phyloP scores from a whole-genome alignment of 2,113 vertebrate species.

The Polyodon spathula region DNA sequence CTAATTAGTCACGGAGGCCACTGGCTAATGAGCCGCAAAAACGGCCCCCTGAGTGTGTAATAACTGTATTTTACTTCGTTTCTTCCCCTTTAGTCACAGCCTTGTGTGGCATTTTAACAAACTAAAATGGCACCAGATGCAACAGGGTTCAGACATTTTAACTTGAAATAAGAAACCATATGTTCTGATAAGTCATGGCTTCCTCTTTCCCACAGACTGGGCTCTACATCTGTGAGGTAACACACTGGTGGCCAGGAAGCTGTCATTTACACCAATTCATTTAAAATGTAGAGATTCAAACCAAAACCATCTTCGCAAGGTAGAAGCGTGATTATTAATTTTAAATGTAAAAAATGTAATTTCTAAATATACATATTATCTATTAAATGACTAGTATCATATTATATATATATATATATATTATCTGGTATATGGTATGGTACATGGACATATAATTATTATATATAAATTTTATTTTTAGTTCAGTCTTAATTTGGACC shows the following conservation, averaged over 20 bases:
- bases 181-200: conserved; percentile 86
- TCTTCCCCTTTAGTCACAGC: conserved; percentile 93
- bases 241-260: conserved; percentile 39
- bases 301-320: no score
- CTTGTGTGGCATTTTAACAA: conserved; percentile 93
- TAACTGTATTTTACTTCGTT: conserved; percentile 94
- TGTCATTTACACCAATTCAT: conserved; percentile 39
- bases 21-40: conserved; percentile 98
- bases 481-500: no score
- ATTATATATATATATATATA: no score
- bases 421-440: no score
- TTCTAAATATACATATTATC: no score
- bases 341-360: no score
- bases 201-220: conserved; percentile 76
- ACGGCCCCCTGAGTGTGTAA: conserved; percentile 88
- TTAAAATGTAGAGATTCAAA: background rate
- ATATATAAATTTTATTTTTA: no score
- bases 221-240: conserved; percentile 66
- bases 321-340: no score
- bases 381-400: no score
- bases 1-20: conserved; percentile 96
- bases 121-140: conserved; percentile 90
- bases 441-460: no score
- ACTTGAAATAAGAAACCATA: conserved; percentile 84
- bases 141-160: conserved; percentile 79